Evolutionary conservation across 2,113 vertebrate genomes (phyloP), one percentile per base, ranked within the genome.

Genomic region (Cricetomys ansorgei): DNA sequence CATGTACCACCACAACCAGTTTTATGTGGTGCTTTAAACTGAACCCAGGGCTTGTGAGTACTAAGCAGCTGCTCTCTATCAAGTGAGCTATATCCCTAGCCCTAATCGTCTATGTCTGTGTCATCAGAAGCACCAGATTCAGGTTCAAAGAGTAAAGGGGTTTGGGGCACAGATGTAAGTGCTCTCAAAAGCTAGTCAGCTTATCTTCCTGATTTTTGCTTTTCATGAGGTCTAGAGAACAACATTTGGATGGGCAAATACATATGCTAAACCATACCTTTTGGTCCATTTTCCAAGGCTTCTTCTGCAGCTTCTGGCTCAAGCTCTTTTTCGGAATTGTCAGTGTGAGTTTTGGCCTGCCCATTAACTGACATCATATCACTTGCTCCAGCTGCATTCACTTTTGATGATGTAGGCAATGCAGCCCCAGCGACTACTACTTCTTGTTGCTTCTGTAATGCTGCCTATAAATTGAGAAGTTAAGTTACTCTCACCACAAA

Each of bases 221-320:
- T 91, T 87, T 75, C 48, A 15, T 2, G 9, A 48, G 50, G 16
- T 81, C n/a, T 92, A 57, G 70, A 75, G 4, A 57, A 13, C 1
- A 9, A 37, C 48, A 57, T 5, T 2, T 29, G n/a, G 59, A 50
- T 8, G 34, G 31, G 90, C 31, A 40, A 57, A 57, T 10, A 77
- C 53, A 45, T 12, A 80, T 11, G 73, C 21, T 70, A 65, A 88
- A 9, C 53, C 93, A 7, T 98, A 99, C 98, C 98, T 98, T 99
- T 99, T 93, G 99, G 99, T 97, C 99, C 99, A 92, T 99, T 99
- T 97, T 99, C 99, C 16, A 99, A 98, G 16, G 99, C 98, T 97
- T 99, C 99, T 97, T 99, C 99, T 53, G 99, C 98, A 13, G 98
- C 98, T 96, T 99, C 99, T 25, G 99, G 96, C 95, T 99, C 99